Evolutionary conservation across 2,113 vertebrate genomes (phyloP), one percentile per base, ranked within the genome.

Genomic region (Uria aalge): DNA sequence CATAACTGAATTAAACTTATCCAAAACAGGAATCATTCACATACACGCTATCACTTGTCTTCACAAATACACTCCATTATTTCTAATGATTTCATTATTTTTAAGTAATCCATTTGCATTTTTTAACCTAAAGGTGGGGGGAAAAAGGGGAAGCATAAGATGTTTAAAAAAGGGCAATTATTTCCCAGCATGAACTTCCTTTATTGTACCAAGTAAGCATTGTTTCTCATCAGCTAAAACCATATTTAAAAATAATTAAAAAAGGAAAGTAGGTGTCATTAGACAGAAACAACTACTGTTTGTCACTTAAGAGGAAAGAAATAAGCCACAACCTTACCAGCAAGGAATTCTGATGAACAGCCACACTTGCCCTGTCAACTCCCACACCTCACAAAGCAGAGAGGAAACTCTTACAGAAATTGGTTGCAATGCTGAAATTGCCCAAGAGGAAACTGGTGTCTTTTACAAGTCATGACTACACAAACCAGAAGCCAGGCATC

Each of bases 401-500:
- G 38, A 94, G 90, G 57, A 97, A 97, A 92, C 64, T 77, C 40
- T 94, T 88, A 79, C 90, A 85, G 85, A 79, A 97, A 86, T 82
- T 22, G 82, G 92, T 50, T 94, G 82, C 69, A 95, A 94, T 36
- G 45, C 85, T 73, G 79, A 88, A 84, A 69, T 95, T 94, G 83
- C 96, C 72, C 75, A 81, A 97, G 91, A 97, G 95, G 95, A 98
- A 97, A 86, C 83, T 64, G 76, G n/a, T 69, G 72, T 71, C 84
- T 94, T 56, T 86, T 82, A 91, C 87, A 77, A 83, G 63, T 68
- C 73, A 75, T 92, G 71, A 96, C 83, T 71, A 88, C 4, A 6
- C 23, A 93, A 96, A 81, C 75, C 63, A 91, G 93, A 74, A 86
- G 55, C 16, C 82, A 71, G 62, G 85, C 90, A 88, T n/a, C 57